Evolutionary conservation across 2,113 vertebrate species (phyloP).

Genomic region (Raja brachyura): DNA sequence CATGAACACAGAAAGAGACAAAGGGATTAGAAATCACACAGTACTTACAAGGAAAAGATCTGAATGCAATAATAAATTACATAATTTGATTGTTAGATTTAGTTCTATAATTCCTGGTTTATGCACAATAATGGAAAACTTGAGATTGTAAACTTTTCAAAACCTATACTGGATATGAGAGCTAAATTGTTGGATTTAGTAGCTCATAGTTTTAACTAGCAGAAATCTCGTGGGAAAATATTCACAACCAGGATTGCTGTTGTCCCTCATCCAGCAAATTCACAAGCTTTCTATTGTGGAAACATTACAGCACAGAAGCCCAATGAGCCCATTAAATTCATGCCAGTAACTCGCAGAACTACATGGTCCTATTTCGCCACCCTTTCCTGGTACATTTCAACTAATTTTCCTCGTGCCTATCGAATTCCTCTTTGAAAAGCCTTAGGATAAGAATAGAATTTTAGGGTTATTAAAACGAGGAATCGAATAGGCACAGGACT

Average conservation of each 20-base stretch:
- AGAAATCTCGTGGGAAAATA: background rate
- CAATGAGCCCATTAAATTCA: too few relatives aligned
- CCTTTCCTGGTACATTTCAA: too few relatives aligned
- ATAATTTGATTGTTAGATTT: background rate
- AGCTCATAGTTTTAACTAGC: background rate
- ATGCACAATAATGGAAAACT: background rate
- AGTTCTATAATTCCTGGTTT: background rate
- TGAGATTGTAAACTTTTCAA: background rate
- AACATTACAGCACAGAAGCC: too few relatives aligned
- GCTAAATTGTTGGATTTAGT: background rate
- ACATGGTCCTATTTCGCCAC: too few relatives aligned
- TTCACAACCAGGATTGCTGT: background rate
- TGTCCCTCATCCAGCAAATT: background rate
- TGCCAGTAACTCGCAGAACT: too few relatives aligned
- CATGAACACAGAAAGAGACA: background rate
- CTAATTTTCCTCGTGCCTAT: too few relatives aligned
- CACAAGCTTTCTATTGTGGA: background rate
- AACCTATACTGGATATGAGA: background rate
- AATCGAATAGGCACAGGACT: too few relatives aligned
- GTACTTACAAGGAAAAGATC: background rate
- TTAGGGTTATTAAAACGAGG: too few relatives aligned
- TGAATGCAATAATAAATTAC: background rate
- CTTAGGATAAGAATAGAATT: too few relatives aligned
- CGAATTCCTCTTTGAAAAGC: too few relatives aligned
- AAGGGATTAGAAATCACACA: background rate